These are phyloP conservation scores for Corythornis cristatus DNA, from an alignment of 2,113 vertebrate species.

Conservation along the genomic window DNA sequence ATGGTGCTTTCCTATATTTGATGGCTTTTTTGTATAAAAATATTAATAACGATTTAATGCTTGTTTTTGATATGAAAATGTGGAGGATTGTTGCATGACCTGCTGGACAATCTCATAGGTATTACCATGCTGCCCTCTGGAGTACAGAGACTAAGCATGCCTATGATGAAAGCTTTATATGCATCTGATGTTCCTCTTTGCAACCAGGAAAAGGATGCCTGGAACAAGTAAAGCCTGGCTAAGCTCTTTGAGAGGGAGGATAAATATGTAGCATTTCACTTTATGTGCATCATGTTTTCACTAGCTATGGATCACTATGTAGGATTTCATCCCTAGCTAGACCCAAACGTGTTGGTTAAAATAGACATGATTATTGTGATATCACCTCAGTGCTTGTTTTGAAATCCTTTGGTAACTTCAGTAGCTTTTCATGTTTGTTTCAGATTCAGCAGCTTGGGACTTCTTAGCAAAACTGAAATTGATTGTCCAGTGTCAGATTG, in stretches of 20 bases:
- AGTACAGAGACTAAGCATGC: constrained; percentile 29
- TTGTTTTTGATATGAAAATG: constrained; percentile 47
- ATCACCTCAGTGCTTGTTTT: background rate
- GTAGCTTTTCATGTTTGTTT: background rate
- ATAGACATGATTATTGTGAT: background rate
- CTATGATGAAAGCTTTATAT: background rate
- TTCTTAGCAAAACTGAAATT: background rate
- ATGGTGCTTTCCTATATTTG: background rate
- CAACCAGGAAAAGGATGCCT: background rate
- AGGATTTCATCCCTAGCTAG: background rate
- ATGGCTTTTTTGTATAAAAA: background rate
- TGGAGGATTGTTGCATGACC: constrained; percentile 13
- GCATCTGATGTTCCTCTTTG: background rate
- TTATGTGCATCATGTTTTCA: background rate
- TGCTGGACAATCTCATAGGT: background rate
- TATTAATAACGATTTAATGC: constrained; percentile 56
- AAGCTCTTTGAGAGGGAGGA: background rate
- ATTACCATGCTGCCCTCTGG: constrained; percentile 78
- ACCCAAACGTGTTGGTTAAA: background rate
- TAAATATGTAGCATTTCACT: background rate
- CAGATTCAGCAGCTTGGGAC: background rate
- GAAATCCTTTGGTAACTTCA: background rate
- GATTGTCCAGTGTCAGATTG: background rate
- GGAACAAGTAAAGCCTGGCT: background rate
- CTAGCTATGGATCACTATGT: background rate